Evolutionary conservation across 2,888 invertebrate species (phyloP), one percentile per base, ranked within the genome.

Genomic region (Hermaeophaga mercurialis): DNA sequence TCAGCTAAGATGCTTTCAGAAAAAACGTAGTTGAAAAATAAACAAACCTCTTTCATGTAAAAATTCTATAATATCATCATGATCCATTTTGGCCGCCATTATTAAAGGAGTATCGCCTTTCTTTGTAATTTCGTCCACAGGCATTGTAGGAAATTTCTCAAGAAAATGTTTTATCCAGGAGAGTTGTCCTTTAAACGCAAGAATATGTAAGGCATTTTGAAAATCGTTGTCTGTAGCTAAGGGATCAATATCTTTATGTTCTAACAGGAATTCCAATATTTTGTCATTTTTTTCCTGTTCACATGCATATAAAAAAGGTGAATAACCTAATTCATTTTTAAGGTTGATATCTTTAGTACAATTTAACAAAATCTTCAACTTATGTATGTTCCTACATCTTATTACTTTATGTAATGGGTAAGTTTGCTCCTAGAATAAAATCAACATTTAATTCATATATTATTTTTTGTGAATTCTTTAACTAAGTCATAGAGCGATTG

Each of bases 51-150:
- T 56, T 3, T n/a, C n/a, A 19, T 28, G 14, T 11, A 56, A 36
- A 39, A 39, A 56, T 28, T 38, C 15, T 15, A 56, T 56, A 2
- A 50, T 14, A 8, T 47, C 41, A 9, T 38, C 22, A 33, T 53
- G 52, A 28, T 57, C 45, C 56, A 43, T 57, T 43, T 53, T 57
- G 24, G 44, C 15, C 4, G 56, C 52, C 31, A 57, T 19, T 2
- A 57, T 52, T 22, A 57, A 36, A 9, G 56, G 47, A n/a, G 56
- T 52, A 22, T 47, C 43, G 24, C 43, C 43, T 28, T 52, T 53
- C 6, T 36, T 34, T 15, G 39, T 57, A n/a, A 41, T 34, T 2
- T 8, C 26, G 28, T 57, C 52, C 2, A 57, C 43, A 24, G 38
- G 11, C 8, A 52, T 19, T 8, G 47, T n/a, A 5, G 56, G 56